Base-by-base conservation (phyloP, 2,113 vertebrate species). In the Onychostruthus taczanowskii region DNA sequence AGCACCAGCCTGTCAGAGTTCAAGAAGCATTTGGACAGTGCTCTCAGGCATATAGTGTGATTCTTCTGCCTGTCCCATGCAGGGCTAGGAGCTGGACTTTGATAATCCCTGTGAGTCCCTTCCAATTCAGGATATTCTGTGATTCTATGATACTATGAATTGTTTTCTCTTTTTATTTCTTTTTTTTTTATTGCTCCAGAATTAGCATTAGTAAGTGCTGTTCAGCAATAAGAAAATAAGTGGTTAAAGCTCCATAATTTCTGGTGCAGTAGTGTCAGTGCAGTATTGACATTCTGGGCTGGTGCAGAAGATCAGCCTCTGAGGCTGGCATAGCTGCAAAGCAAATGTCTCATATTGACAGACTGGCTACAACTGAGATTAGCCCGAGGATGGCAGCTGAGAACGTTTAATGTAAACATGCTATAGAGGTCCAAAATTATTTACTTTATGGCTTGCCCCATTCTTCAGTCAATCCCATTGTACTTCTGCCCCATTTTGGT, bases 111-210 rank as follows among this genome's bases (percentile, higher is more conserved):
- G 4, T 18, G 28, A 33, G 28, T 46, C 9, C 28, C 13, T 53
- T 46, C 39, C 39, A 61, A 4, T 17, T 46, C 24, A 61, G 39
- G 9, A 30, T 46, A 41, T 68, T 75, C 53, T 75, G 19, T n/a
- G 20, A 46, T 53, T 67, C 16, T 56, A 9, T 35, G 16, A 62
- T 39, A 69, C 33, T 28, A 3, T 21, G 0, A 68, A 35, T 11
- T 43, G 14, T 16, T 81, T 69, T 61, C 8, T 68, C 5, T 1
- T 39, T 80, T 22, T 3, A 1, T 22, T 3, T 1, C 14, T 3
- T 3, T 3, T 23, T 41, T 26, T 64, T 56, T 56, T 22, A 59
- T 78, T 74, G 44, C 20, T 74, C 5, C 19, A 52, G 11, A 75
- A 59, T 68, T 63, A 81, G 0, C 9, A 37, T 28, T 28, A 39